Evolutionary conservation across 2,797 vertebrate species (phyloP).

Genomic region (Lepilemur septentrionalis): DNA sequence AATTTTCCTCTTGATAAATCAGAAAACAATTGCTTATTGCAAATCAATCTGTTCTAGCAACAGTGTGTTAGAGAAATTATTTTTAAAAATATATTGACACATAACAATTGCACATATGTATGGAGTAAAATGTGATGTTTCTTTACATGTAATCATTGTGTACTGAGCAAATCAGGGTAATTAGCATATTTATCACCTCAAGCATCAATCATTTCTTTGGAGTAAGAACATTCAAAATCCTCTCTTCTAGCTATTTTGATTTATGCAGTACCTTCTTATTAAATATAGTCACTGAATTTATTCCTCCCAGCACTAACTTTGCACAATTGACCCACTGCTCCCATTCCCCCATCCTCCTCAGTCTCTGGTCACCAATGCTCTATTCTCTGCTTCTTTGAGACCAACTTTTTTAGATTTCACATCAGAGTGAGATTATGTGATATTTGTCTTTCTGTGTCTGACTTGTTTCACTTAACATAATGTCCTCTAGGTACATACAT

Average conservation of each 20-base stretch:
- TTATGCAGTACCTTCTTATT: neutral
- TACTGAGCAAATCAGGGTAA: neutral
- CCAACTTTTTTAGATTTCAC: neutral
- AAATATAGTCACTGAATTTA: neutral
- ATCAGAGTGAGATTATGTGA: neutral
- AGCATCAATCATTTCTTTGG: neutral
- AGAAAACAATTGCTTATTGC: neutral
- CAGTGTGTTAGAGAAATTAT: neutral
- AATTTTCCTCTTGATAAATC: neutral
- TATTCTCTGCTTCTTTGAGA: neutral
- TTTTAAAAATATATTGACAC: neutral
- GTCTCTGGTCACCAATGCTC: neutral
- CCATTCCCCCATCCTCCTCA: neutral
- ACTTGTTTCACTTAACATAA: neutral
- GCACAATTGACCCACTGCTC: neutral
- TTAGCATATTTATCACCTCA: neutral
- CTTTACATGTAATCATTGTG: neutral
- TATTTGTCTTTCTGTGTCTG: neutral
- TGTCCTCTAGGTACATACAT: neutral
- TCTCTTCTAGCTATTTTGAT: neutral
- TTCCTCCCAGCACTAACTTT: neutral
- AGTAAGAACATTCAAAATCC: neutral
- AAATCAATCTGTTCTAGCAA: rapidly evolving
- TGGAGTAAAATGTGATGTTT: neutral
- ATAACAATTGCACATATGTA: neutral